Evolutionary conservation across 2,888 invertebrate species (phyloP).

Genomic region (Linnaemya vulpina): DNA sequence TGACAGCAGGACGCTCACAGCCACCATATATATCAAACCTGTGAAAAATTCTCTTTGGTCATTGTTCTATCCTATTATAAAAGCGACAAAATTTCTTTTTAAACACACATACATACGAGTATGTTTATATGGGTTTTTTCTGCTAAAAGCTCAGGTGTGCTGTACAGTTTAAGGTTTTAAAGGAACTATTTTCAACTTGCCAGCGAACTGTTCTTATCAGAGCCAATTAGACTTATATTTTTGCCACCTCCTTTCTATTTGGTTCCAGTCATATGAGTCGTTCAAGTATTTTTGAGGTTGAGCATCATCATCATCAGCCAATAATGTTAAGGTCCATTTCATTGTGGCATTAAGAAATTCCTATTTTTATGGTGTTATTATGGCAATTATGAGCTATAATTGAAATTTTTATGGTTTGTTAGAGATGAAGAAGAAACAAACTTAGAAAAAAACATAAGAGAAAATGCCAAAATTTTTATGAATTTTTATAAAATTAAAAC

Average conservation of each 20-base stretch:
- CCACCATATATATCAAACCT: background rate
- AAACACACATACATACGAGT: background rate
- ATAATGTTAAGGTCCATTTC: constrained; percentile 39
- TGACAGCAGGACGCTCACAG: background rate
- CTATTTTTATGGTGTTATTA: constrained; percentile 71
- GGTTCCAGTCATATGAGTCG: background rate
- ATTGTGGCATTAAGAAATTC: constrained; percentile 65
- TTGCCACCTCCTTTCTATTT: constrained; percentile 69
- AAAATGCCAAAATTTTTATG: constrained; percentile 68
- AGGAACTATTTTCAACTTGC: constrained; percentile 19
- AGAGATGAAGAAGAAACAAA: constrained; percentile 40
- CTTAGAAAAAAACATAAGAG: constrained; percentile 10
- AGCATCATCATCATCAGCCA: constrained; percentile 24
- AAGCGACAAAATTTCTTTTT: constrained; percentile 34
- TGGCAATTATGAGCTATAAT: constrained; percentile 71
- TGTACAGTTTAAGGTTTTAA: constrained; percentile 11
- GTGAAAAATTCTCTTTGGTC: constrained; percentile 44
- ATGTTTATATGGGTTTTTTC: background rate
- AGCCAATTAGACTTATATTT: constrained; percentile 69
- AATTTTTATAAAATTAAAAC: constrained; percentile 70
- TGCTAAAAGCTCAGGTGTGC: constrained; percentile 54
- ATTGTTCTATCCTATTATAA: constrained; percentile 33
- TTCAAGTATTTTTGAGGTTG: background rate
- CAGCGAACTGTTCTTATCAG: constrained; percentile 59
- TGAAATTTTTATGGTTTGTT: constrained; percentile 69